Evolutionary conservation across 2,113 vertebrate genomes (phyloP).

Genomic region (Nanger granti): DNA sequence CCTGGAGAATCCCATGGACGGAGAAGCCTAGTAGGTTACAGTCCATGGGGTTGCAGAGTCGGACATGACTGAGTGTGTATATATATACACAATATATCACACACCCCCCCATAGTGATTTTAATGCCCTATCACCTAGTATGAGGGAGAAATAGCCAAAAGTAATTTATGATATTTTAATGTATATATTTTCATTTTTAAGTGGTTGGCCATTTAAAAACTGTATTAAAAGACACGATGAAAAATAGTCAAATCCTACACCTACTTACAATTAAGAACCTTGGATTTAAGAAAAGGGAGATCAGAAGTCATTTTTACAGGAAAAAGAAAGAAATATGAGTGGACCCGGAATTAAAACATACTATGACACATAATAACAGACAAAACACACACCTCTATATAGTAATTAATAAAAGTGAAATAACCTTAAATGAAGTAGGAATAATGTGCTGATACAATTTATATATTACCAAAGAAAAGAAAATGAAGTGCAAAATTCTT

Average conservation of each 20-base stretch:
- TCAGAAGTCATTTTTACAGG: neutral
- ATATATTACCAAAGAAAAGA: neutral
- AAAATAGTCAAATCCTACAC: neutral
- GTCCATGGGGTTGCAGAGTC: too few species aligned
- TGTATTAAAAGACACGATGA: neutral
- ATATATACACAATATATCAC: too few species aligned
- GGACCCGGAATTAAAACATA: neutral
- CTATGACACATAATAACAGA: neutral
- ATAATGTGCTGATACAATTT: neutral
- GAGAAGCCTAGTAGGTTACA: too few species aligned
- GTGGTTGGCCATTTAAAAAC: neutral
- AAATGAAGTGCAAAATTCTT: neutral
- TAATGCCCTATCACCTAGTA: neutral
- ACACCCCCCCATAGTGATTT: neutral
- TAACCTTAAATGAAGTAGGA: neutral
- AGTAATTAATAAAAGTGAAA: neutral
- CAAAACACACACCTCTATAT: neutral
- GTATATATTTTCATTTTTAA: neutral
- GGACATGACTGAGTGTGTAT: too few species aligned
- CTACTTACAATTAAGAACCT: neutral
- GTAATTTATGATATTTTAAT: conserved; percentile 1
- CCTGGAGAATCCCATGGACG: too few species aligned
- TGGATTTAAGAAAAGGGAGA: neutral
- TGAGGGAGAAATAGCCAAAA: neutral
- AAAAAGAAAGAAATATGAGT: neutral